A percentile compares a stretch with the other conserved stretches of the same genome.
phyloP scores from a whole-genome alignment of 2,888 invertebrate species.

The Rotaria socialis region DNA sequence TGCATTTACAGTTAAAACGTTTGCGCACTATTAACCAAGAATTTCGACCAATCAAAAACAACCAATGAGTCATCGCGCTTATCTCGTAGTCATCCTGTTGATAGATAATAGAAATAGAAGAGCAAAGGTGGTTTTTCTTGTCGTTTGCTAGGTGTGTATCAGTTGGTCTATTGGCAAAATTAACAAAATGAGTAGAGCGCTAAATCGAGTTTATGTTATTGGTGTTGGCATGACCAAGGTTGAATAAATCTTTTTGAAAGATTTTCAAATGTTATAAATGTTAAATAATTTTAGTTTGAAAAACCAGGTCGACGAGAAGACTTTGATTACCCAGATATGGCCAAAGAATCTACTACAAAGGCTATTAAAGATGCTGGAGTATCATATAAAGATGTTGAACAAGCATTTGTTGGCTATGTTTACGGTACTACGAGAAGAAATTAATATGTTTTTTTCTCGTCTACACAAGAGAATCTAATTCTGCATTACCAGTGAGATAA shows the following conservation, averaged over 20 bases:
- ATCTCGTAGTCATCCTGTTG: not conserved
- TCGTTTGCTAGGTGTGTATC: not conserved
- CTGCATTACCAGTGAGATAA: not conserved
- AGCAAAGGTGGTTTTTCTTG: not conserved
- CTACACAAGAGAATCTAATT: not conserved
- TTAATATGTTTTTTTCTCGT: not conserved
- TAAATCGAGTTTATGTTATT: constrained; percentile 72
- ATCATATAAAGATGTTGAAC: constrained; percentile 72
- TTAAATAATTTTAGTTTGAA: constrained; percentile 68
- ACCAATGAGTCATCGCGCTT: not conserved
- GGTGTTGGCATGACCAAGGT: constrained; percentile 96
- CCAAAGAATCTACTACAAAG: constrained; percentile 79
- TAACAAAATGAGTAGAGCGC: not conserved
- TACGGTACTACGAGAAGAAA: constrained; percentile 65
- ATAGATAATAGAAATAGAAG: not conserved
- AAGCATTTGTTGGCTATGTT: constrained; percentile 86
- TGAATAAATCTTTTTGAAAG: constrained; percentile 50
- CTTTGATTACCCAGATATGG: constrained; percentile 89
- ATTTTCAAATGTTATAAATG: not conserved
- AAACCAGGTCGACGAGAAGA: constrained; percentile 78
- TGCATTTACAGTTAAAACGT: not conserved
- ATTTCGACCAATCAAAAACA: not conserved
- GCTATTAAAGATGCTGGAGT: constrained; percentile 80
- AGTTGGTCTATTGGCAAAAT: not conserved
- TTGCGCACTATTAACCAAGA: not conserved